phyloP scores from a whole-genome alignment of 2,888 invertebrate genomes.

The Phaonia tiefii region DNA sequence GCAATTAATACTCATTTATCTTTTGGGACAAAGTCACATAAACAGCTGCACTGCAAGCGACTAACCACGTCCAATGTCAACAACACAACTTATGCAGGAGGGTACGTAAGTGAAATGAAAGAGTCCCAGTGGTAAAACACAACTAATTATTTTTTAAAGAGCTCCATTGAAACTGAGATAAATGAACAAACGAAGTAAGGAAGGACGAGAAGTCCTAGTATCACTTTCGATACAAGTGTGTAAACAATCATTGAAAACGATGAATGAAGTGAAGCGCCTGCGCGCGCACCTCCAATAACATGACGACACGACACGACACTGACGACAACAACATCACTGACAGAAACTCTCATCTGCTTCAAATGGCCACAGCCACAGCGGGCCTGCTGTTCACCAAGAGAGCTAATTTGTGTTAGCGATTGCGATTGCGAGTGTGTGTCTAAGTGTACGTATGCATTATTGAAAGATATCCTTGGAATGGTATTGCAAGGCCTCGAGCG shows the following conservation, averaged over 20 bases:
- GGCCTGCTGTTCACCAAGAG: conserved; percentile 73
- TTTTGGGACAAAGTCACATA: conserved; percentile 30
- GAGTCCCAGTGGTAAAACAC: conserved; percentile 1
- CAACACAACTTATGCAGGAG: not conserved
- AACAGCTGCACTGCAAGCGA: conserved; percentile 52
- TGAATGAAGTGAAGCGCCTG: conserved; percentile 60
- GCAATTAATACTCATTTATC: conserved; percentile 42
- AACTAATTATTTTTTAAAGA: conserved; percentile 49
- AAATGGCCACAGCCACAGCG: conserved; percentile 70
- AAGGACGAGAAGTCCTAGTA: conserved; percentile 47
- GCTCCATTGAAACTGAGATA: conserved; percentile 30
- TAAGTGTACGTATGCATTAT: conserved; percentile 10
- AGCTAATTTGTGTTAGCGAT: conserved; percentile 74
- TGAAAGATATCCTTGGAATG: conserved; percentile 37
- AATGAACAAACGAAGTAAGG: not conserved
- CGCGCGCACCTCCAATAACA: conserved; percentile 63
- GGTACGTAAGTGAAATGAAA: not conserved
- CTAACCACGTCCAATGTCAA: conserved; percentile 41
- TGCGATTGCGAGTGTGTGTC: not conserved
- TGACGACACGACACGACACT: conserved; percentile 31
- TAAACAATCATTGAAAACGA: conserved; percentile 34
- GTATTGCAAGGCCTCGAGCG: conserved; percentile 15
- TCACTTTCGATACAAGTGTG: conserved; percentile 61
- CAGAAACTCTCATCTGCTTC: conserved; percentile 54
- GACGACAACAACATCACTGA: conserved; percentile 34